Evolutionary conservation across 1,140 invertebrate species (phyloP).

Genomic region (Drosophila ambigua): DNA sequence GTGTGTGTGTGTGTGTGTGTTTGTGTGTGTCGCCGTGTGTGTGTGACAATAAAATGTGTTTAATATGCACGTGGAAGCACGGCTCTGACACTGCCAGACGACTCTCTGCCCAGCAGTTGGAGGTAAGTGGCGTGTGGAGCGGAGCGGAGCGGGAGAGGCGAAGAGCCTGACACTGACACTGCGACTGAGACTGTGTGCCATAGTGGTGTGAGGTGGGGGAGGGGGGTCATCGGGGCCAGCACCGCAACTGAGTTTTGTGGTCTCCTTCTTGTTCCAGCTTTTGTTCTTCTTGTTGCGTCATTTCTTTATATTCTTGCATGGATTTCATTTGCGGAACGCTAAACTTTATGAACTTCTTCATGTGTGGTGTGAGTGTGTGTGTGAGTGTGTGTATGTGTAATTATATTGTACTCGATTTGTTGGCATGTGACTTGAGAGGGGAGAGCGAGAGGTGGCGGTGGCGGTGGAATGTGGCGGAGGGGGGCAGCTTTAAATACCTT

Average conservation of each 20-base stretch:
- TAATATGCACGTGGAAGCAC: constrained; percentile 72
- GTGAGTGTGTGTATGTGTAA: constrained; percentile 29
- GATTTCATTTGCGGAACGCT: constrained; percentile 30
- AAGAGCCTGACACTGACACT: too few species aligned
- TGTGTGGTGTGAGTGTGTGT: constrained; percentile 10
- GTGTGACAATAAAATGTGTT: constrained; percentile 70
- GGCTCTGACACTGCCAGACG: constrained; percentile 21
- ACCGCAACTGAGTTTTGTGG: constrained; percentile 31
- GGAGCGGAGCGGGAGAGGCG: not conserved
- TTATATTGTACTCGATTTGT: constrained; percentile 23
- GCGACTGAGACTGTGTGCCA: too few species aligned
- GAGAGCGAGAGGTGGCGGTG: constrained; percentile 4
- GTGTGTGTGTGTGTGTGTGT: constrained; percentile 19
- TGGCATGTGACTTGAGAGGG: constrained; percentile 6
- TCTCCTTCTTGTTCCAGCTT: not conserved
- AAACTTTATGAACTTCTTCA: constrained; percentile 50
- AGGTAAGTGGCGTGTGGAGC: not conserved
- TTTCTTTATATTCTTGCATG: not conserved
- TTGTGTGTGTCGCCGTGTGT: constrained; percentile 27
- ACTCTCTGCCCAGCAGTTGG: too few species aligned
- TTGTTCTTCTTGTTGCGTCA: not conserved
- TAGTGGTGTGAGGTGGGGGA: not conserved
- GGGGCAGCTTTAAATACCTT: constrained; percentile 83
- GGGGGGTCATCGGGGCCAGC: not conserved
- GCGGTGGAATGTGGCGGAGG: constrained; percentile 10